Evolutionary conservation across 2,797 vertebrate genomes (phyloP).

Genomic region (Falco peregrinus): DNA sequence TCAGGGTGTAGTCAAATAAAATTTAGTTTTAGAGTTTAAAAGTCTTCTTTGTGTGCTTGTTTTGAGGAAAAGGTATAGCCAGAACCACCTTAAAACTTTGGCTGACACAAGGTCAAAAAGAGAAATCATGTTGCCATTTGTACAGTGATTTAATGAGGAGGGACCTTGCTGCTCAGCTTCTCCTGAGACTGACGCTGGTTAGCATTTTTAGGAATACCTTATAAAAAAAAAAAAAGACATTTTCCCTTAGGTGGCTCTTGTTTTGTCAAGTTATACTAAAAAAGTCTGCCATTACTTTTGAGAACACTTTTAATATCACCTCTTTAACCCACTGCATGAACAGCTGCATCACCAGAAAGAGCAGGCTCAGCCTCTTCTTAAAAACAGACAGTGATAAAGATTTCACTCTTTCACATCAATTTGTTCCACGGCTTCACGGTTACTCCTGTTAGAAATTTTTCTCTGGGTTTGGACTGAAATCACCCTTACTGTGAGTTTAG

Average conservation of each 20-base stretch:
- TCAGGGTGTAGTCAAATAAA: neutral
- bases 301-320: neutral
- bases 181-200: neutral
- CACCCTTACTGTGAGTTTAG: neutral
- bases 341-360: neutral
- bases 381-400: neutral
- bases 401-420: neutral
- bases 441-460: neutral
- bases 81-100: neutral
- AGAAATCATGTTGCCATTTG: neutral
- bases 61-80: neutral
- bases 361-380: neutral
- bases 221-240: neutral
- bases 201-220: neutral
- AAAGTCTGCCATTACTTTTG: neutral
- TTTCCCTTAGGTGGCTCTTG: neutral
- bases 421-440: neutral
- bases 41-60: neutral
- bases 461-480: neutral
- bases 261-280: neutral
- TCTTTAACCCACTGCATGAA: neutral
- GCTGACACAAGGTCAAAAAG: neutral
- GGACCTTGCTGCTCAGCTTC: neutral
- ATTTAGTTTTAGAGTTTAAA: neutral
- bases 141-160: neutral